phyloP scores from a whole-genome alignment of 37 sponge, comb jelly and placozoan species.

The Cliona cf. orientalis region DNA sequence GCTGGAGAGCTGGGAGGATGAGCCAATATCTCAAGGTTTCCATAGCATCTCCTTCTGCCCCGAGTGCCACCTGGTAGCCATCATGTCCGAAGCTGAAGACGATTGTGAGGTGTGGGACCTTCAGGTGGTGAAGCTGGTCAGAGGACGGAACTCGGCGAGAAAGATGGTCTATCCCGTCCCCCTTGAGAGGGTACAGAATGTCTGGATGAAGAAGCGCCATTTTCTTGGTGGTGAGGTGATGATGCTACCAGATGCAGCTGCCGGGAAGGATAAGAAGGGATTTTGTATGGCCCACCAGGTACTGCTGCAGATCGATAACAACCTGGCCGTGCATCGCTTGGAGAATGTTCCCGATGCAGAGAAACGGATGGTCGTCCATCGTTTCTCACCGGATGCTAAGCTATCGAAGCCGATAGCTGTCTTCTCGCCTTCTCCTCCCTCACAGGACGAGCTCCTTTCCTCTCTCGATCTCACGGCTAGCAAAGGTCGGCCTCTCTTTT shows the following conservation, averaged over 20 bases:
- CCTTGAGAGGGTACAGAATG: constrained; percentile 19
- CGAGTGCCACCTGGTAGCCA: constrained; percentile 34
- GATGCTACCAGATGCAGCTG: constrained; percentile 8
- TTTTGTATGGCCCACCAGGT: constrained; percentile 43
- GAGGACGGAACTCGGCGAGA: neutral
- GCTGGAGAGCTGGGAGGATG: constrained; percentile 52
- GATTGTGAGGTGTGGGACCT: constrained; percentile 66
- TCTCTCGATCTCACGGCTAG: constrained; percentile 1
- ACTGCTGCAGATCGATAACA: constrained; percentile 37
- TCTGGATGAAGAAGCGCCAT: constrained; percentile 34
- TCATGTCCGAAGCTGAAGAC: constrained; percentile 58
- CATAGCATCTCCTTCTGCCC: constrained; percentile 53
- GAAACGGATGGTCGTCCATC: constrained; percentile 6
- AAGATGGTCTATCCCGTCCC: constrained; percentile 62
- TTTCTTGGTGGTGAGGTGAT: constrained; percentile 50
- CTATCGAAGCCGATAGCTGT: constrained; percentile 51
- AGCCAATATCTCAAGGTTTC: constrained; percentile 45
- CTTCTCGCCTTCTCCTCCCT: constrained; percentile 27
- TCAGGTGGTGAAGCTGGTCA: constrained; percentile 44
- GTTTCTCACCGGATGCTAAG: constrained; percentile 36
- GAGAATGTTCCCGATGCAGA: constrained; percentile 21
- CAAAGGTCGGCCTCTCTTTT: constrained; percentile 12
- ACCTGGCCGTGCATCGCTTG: constrained; percentile 38
- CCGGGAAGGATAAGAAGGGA: constrained; percentile 7
- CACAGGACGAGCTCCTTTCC: neutral